Evolutionary conservation across 2,888 invertebrate species (phyloP).

Genomic region (Thereva nobilitata): DNA sequence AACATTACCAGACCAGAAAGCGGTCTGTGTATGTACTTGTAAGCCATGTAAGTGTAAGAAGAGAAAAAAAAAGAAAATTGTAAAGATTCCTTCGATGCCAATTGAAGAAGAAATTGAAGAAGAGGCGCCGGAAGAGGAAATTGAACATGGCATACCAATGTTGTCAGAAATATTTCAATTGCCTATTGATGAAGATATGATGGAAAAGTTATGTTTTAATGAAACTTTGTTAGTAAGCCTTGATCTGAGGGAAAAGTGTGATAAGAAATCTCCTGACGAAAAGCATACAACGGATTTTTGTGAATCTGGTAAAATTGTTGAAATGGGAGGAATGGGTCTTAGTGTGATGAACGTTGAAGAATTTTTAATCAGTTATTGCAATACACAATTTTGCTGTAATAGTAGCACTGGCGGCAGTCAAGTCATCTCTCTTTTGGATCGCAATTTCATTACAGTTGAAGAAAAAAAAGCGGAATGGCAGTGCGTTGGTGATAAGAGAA

Average conservation of each 20-base stretch:
- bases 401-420: background rate
- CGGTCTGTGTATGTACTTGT: too few relatives aligned
- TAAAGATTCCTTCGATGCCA: background rate
- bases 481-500: background rate
- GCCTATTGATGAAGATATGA: too few relatives aligned
- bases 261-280: too few relatives aligned
- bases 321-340: constrained; percentile 24
- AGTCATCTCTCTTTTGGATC: constrained; percentile 19
- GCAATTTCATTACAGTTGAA: constrained; percentile 23
- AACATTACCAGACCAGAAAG: too few relatives aligned
- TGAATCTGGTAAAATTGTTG: background rate
- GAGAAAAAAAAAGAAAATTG: background rate
- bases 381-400: constrained; percentile 20
- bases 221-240: background rate
- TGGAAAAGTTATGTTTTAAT: background rate
- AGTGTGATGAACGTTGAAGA: constrained; percentile 7
- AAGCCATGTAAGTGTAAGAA: background rate
- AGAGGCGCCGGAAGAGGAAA: background rate
- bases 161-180: background rate
- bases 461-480: constrained; percentile 29
- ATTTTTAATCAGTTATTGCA: constrained; percentile 19
- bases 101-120: background rate
- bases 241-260: background rate
- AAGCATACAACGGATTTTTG: background rate
- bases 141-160: background rate